Conservation (phyloP, 2,888 invertebrate species). For the Pyrgus malvae region DNA sequence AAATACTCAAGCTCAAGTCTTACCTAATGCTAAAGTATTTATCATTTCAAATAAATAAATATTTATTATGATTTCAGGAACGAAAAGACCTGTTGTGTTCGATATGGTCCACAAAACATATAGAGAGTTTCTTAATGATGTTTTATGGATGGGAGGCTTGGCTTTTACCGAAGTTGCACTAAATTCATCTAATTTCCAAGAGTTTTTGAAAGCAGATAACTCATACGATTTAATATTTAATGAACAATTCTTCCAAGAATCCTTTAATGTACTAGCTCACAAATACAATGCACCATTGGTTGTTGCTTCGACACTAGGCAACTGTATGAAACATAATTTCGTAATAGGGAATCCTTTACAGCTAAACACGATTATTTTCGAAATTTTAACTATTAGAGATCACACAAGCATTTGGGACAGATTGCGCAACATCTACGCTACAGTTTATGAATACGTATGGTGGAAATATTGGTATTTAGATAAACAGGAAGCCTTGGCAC, state of each 20-base stretch:
- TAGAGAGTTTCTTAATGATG: neutral
- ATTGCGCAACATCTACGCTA: slow-evolving; percentile 69
- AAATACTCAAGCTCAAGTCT: too few relatives aligned
- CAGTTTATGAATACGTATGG: slow-evolving; percentile 58
- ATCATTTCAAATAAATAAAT: too few relatives aligned
- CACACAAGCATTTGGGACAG: slow-evolving; percentile 79
- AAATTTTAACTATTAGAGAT: slow-evolving; percentile 56
- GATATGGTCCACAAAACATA: slow-evolving; percentile 39
- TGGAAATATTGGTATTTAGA: slow-evolving; percentile 62
- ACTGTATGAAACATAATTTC: slow-evolving; percentile 65
- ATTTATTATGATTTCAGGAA: slow-evolving; percentile 43
- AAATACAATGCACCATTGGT: slow-evolving; percentile 66
- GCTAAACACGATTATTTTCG: slow-evolving; percentile 53
- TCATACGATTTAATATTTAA: slow-evolving; percentile 67
- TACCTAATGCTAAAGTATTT: too few relatives aligned
- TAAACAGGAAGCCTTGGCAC: slow-evolving; percentile 57
- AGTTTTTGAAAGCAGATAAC: slow-evolving; percentile 52
- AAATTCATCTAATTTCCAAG: slow-evolving; percentile 50
- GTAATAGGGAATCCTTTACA: slow-evolving; percentile 61
- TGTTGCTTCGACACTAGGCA: slow-evolving; percentile 61
- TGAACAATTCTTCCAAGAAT: slow-evolving; percentile 73
- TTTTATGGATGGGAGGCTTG: slow-evolving; percentile 54
- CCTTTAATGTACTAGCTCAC: slow-evolving; percentile 59
- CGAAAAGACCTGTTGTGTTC: slow-evolving; percentile 58
- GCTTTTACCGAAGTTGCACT: slow-evolving; percentile 55